A percentile compares a stretch with the other conserved stretches of the same genome.
Conservation (phyloP, 2,888 invertebrate genomes). For the Orthosia gracilis region DNA sequence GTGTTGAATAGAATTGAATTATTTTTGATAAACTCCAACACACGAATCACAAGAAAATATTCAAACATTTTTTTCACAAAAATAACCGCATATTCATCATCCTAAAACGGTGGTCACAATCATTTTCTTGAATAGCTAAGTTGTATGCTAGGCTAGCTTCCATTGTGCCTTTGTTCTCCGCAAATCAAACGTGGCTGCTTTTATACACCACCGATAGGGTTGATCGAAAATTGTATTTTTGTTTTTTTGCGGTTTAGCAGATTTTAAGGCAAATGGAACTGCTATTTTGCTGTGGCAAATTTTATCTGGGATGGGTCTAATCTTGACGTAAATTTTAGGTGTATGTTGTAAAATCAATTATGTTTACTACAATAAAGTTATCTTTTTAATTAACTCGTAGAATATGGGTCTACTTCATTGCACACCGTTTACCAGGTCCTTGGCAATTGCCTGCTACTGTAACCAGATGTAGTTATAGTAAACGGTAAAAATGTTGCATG, state of each 20-base stretch:
- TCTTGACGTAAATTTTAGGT: too few species aligned
- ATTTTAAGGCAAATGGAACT: background rate
- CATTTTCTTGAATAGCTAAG: constrained; percentile 48
- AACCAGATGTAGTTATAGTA: too few species aligned
- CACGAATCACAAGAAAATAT: background rate
- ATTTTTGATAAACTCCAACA: too few species aligned
- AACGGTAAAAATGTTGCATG: background rate
- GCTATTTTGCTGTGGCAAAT: too few species aligned
- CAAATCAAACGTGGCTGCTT: constrained; percentile 62
- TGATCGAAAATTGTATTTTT: constrained; percentile 12
- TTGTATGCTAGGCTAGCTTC: constrained; percentile 32
- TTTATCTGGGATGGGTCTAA: too few species aligned
- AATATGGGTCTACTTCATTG: too few species aligned
- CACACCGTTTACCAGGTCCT: too few species aligned
- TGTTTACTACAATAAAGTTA: background rate
- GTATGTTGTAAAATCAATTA: too few species aligned
- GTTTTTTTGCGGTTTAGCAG: background rate
- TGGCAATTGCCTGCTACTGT: too few species aligned
- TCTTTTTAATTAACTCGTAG: too few species aligned
- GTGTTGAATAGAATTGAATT: too few species aligned
- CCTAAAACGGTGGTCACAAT: constrained; percentile 42
- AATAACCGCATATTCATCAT: constrained; percentile 48
- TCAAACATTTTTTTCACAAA: constrained; percentile 21
- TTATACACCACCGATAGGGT: constrained; percentile 52
- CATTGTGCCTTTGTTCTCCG: constrained; percentile 59